A percentile compares a stretch with the other conserved stretches of the same genome.
phyloP scores from a whole-genome alignment of 2,888 invertebrate genomes.

The Pristionchus exspectatus region DNA sequence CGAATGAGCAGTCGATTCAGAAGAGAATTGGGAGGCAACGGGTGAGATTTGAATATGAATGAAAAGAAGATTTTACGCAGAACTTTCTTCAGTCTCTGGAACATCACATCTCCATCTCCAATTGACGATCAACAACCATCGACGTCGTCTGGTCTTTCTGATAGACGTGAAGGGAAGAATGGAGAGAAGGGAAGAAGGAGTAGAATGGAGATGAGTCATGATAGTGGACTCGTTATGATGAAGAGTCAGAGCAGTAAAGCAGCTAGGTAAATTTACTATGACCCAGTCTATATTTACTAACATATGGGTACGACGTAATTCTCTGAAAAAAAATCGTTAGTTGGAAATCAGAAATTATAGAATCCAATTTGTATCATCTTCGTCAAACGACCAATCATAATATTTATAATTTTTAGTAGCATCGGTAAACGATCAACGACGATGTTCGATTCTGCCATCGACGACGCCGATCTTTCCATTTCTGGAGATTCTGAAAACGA shows the following conservation, averaged over 20 bases:
- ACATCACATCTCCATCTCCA: neutral
- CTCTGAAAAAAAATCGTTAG: no score
- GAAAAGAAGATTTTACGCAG: neutral
- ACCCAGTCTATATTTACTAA: no score
- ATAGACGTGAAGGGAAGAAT: neutral
- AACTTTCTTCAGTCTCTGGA: constrained; percentile 41
- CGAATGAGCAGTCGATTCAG: constrained; percentile 19
- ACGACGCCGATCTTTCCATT: constrained; percentile 61
- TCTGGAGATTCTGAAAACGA: constrained; percentile 18
- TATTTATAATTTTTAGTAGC: constrained; percentile 56
- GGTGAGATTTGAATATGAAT: neutral
- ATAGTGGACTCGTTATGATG: constrained; percentile 38
- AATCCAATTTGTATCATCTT: no score
- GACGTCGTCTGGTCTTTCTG: neutral
- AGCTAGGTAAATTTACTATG: neutral
- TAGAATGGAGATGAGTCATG: constrained; percentile 49
- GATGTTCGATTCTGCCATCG: constrained; percentile 74
- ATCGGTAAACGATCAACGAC: constrained; percentile 59
- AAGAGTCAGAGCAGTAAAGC: constrained; percentile 51
- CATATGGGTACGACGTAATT: no score
- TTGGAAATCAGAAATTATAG: no score
- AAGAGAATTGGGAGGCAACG: neutral
- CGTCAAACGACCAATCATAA: neutral
- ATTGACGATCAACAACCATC: constrained; percentile 7
- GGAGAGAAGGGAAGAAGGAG: constrained; percentile 19